Percentiles rank a stretch among this genome's conserved stretches.
phyloP scores from a whole-genome alignment of 2,113 vertebrate genomes.

The Tragelaphus strepsiceros region DNA sequence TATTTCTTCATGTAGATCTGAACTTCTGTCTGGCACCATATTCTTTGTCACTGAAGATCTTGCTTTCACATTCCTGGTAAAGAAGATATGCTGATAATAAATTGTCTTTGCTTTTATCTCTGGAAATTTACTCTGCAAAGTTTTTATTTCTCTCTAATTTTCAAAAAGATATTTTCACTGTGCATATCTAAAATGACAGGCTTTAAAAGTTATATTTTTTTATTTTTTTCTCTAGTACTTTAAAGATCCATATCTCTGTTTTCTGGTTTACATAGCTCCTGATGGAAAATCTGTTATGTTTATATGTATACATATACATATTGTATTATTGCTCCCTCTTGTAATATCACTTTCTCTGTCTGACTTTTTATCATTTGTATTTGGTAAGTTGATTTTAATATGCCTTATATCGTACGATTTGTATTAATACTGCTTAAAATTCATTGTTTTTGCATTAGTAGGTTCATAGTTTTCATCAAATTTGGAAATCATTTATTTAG shows the following conservation, averaged over 20 bases:
- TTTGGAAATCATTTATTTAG: not conserved
- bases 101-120: not conserved
- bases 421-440: not conserved
- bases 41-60: not conserved
- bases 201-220: not conserved
- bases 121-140: not conserved
- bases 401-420: not conserved
- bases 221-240: not conserved
- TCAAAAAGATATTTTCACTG: not conserved
- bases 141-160: not conserved
- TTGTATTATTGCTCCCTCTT: too few relatives aligned
- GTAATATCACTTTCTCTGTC: not conserved
- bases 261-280: not conserved
- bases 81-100: not conserved
- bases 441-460: not conserved
- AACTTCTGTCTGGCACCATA: not conserved
- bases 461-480: not conserved
- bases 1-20: not conserved
- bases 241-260: not conserved
- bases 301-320: too few relatives aligned
- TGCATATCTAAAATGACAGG: not conserved
- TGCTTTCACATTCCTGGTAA: not conserved
- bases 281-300: not conserved
- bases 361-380: not conserved
- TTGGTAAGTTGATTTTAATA: not conserved